Conservation (phyloP, 2,888 invertebrate genomes). For the Acleris holmiana region DNA sequence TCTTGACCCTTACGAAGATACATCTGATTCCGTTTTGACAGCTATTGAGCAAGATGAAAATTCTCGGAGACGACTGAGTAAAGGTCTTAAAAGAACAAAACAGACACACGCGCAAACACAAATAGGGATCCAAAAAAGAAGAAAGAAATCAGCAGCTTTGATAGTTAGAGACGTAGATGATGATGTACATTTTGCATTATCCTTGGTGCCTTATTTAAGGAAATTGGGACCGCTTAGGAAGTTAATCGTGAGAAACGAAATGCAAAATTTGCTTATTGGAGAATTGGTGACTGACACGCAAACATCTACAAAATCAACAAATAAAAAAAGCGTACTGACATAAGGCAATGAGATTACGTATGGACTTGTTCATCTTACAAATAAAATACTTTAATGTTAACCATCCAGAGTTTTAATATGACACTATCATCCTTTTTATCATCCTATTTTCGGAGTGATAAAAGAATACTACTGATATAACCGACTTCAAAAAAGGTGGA, state of each 20-base stretch:
- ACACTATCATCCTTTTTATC: no score
- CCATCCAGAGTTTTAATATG: no score
- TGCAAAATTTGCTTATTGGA: constrained; percentile 31
- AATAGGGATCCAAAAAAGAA: constrained; percentile 8
- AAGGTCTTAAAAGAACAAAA: constrained; percentile 6
- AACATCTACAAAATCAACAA: constrained; percentile 1
- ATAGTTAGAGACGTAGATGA: constrained; percentile 23
- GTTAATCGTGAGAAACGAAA: constrained; percentile 32
- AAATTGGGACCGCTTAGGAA: constrained; percentile 26
- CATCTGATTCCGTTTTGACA: constrained; percentile 23
- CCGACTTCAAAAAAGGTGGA: no score
- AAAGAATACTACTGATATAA: no score
- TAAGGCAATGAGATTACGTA: no score
- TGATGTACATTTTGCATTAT: constrained; percentile 31
- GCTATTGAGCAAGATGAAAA: neutral
- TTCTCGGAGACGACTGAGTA: neutral
- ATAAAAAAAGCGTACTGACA: no score
- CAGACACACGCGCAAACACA: neutral
- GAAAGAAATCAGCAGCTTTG: neutral
- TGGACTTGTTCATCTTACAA: no score
- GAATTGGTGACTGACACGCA: constrained; percentile 18
- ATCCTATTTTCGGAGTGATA: no score
- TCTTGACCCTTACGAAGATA: constrained; percentile 11
- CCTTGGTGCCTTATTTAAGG: constrained; percentile 26
- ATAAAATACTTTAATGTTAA: no score